Percentiles rank a stretch among this genome's conserved stretches.
These are phyloP conservation scores for Ictalurus furcatus DNA, from an alignment of 2,113 vertebrate species.

Conservation along the genomic window DNA sequence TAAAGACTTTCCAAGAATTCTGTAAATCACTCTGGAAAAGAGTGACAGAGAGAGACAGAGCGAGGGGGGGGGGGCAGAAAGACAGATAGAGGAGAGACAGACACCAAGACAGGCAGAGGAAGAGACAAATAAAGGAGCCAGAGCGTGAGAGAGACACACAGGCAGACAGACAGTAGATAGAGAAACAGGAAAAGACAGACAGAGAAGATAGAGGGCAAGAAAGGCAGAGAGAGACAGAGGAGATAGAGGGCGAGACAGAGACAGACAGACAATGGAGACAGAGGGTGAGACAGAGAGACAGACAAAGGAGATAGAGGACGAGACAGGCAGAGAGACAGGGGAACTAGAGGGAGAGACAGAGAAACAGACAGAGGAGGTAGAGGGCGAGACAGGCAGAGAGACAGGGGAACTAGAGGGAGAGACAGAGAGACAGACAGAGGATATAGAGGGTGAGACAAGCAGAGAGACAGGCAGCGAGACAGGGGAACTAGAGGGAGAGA, in stretches of 20 bases:
- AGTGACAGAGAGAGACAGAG: too few relatives aligned
- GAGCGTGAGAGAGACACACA: slow-evolving; percentile 40
- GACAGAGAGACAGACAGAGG: neutral
- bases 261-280: neutral
- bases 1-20: too few relatives aligned
- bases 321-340: neutral
- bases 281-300: neutral
- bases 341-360: rapidly evolving
- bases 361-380: too few relatives aligned
- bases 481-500: too few relatives aligned
- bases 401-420: too few relatives aligned
- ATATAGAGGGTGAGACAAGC: neutral
- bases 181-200: neutral
- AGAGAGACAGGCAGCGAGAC: too few relatives aligned
- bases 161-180: slow-evolving; percentile 39
- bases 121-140: neutral
- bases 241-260: neutral
- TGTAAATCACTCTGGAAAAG: too few relatives aligned
- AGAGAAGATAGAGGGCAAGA: neutral
- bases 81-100: too few relatives aligned
- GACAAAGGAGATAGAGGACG: neutral
- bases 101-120: too few relatives aligned
- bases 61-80: too few relatives aligned
- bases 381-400: too few relatives aligned
- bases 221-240: neutral